Conservation (phyloP, 2,113 vertebrate species). For the Scomber scombrus region DNA sequence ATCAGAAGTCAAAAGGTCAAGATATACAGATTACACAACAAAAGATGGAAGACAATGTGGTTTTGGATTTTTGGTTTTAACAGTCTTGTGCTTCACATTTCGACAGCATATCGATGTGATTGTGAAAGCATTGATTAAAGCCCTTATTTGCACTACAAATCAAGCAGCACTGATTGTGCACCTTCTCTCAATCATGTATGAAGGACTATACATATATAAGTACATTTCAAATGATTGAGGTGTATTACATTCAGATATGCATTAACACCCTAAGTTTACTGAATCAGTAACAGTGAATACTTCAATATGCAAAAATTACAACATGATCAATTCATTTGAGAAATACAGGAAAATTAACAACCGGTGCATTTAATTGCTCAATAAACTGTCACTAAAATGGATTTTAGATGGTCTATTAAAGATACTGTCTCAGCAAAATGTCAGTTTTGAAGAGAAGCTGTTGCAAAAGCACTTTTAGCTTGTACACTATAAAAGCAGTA, state of each 20-base stretch:
- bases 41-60: conserved; percentile 56
- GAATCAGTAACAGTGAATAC: conserved; percentile 30
- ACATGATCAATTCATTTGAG: conserved; percentile 27
- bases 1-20: conserved; percentile 47
- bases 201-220: background rate
- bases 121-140: conserved; percentile 21
- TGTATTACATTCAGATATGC: conserved; percentile 37
- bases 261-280: conserved; percentile 1
- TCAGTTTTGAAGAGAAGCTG: conserved; percentile 18
- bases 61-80: conserved; percentile 38
- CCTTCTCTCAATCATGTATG: conserved; percentile 10
- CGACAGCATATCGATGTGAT: background rate
- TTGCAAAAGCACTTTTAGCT: background rate
- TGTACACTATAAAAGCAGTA: conserved; percentile 1
- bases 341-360: background rate
- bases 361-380: background rate
- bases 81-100: conserved; percentile 50
- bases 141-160: conserved; percentile 19
- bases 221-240: conserved; percentile 30
- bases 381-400: conserved; percentile 18
- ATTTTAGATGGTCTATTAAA: background rate
- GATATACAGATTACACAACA: conserved; percentile 59
- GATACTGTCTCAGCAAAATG: background rate
- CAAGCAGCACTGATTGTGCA: conserved; percentile 18
- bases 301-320: conserved; percentile 10